Percentiles rank a stretch among this genome's conserved stretches.
phyloP scores from a whole-genome alignment of 1,140 invertebrate genomes.

The Drosophila kepulauana region DNA sequence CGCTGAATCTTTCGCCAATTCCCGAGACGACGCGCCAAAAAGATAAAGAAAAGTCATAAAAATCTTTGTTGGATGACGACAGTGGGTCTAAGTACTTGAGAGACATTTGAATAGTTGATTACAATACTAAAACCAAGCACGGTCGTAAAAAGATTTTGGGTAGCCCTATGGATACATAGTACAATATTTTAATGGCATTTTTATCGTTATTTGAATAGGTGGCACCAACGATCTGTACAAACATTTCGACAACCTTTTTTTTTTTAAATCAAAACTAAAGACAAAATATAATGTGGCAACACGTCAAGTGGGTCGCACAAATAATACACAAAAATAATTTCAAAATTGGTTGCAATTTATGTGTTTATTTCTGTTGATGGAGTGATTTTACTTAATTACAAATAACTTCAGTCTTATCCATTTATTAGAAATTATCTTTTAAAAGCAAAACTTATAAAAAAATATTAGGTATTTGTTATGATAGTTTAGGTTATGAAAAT shows the following conservation, averaged over 20 bases:
- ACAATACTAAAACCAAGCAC: constrained; percentile 71
- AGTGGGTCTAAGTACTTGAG: constrained; percentile 52
- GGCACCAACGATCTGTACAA: constrained; percentile 67
- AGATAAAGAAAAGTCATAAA: constrained; percentile 51
- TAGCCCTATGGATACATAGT: constrained; percentile 24
- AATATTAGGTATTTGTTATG: too few relatives aligned
- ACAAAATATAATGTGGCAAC: constrained; percentile 42
- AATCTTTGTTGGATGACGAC: constrained; percentile 22
- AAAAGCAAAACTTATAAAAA: too few relatives aligned
- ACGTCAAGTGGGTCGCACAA: constrained; percentile 57
- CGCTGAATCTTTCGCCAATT: constrained; percentile 53
- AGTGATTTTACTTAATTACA: background rate
- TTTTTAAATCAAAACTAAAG: constrained; percentile 53
- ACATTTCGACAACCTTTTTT: constrained; percentile 76
- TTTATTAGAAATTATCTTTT: too few relatives aligned
- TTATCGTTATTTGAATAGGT: constrained; percentile 72
- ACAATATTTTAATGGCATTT: constrained; percentile 69
- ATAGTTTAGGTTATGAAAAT: too few relatives aligned
- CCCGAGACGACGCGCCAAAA: constrained; percentile 70
- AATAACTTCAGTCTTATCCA: background rate
- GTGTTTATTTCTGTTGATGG: too few relatives aligned
- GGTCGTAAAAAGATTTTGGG: constrained; percentile 46
- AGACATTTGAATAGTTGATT: constrained; percentile 60
- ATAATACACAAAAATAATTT: too few relatives aligned
- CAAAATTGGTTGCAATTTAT: too few relatives aligned